Conservation (phyloP, 2,797 vertebrate species). For the Manis crassicaudata region DNA sequence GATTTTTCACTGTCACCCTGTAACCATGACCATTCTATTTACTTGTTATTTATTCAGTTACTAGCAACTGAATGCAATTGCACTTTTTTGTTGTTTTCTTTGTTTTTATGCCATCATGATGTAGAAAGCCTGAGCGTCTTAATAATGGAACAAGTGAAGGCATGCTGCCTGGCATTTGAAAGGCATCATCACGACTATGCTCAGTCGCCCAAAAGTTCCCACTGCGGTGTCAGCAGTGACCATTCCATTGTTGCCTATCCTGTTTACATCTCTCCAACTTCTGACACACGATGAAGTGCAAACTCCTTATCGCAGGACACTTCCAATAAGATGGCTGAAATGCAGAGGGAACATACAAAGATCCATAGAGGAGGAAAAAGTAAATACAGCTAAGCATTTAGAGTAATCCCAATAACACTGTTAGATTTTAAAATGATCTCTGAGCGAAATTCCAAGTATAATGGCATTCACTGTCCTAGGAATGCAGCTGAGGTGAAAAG, state of each 20-base stretch:
- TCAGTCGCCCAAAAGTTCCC: rapidly evolving
- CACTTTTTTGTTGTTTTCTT: not conserved
- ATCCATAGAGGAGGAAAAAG: not conserved
- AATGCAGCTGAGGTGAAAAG: not conserved
- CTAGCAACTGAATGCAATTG: not conserved
- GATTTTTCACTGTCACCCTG: not conserved
- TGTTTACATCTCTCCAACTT: not conserved
- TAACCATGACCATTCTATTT: not conserved
- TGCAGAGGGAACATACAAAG: not conserved
- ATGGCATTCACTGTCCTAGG: not conserved
- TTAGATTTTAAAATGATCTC: not conserved
- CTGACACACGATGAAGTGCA: not conserved
- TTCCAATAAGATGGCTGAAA: not conserved
- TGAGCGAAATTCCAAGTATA: not conserved
- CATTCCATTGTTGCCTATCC: rapidly evolving
- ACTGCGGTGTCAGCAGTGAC: rapidly evolving
- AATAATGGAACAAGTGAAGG: not conserved
- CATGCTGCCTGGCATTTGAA: not conserved
- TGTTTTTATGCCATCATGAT: not conserved
- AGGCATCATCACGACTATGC: not conserved
- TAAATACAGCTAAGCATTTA: not conserved
- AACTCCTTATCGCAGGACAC: not conserved
- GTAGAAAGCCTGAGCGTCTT: not conserved
- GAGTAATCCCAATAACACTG: not conserved
- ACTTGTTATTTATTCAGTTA: not conserved